Conservation (phyloP, 2,113 vertebrate species). For the Silurus asotus region DNA sequence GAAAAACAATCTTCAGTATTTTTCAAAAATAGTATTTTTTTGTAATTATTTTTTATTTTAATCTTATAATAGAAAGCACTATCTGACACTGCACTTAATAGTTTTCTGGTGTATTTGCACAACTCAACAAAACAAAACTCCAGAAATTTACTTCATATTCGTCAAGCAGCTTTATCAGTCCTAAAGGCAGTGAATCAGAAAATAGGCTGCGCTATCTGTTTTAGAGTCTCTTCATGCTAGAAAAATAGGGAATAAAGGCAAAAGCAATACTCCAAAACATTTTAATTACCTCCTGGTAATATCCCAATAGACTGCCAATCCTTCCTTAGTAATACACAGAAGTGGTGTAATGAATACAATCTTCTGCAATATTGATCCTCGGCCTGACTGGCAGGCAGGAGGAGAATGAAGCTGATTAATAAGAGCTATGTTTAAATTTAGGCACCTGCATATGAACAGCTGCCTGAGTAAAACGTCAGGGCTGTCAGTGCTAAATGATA, state of each 20-base stretch:
- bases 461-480: not conserved
- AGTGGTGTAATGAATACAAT: conserved; percentile 25
- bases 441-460: not conserved
- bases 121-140: not conserved
- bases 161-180: not conserved
- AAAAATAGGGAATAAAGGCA: not conserved
- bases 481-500: not conserved
- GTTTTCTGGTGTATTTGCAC: not conserved
- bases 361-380: conserved; percentile 34
- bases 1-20: not conserved
- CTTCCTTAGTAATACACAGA: not conserved
- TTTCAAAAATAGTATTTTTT: too few relatives aligned
- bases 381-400: conserved; percentile 26
- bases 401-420: conserved; percentile 27
- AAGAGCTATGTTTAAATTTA: conserved; percentile 2
- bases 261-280: conserved; percentile 2
- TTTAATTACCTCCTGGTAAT: conserved; percentile 38
- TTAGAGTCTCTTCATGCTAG: not conserved
- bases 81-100: not conserved
- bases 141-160: not conserved
- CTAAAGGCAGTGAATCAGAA: conserved; percentile 21
- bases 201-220: conserved; percentile 40
- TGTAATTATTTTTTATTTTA: too few relatives aligned
- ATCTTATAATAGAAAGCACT: not conserved
- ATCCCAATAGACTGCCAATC: conserved; percentile 12